Evolutionary conservation across 2,113 vertebrate genomes (phyloP), one percentile per base, ranked within the genome.

Genomic region (Anhinga anhinga): DNA sequence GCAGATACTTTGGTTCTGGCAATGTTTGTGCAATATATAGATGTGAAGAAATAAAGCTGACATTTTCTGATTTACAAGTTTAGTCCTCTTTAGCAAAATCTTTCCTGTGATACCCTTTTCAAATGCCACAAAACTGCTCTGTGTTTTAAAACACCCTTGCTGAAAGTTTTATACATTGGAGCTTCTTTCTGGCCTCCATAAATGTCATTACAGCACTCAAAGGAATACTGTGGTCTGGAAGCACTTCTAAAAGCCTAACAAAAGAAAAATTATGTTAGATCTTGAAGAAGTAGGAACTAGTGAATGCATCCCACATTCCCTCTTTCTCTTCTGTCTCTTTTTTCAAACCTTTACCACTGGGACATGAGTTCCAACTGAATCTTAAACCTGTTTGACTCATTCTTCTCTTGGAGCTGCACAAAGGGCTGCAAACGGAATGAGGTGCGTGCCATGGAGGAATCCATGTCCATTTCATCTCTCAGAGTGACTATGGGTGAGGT

Each of bases 81-180:
- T 67, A 71, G 13, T 66, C 22, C 7, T 70, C 77, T 90, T 70
- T 50, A 90, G 62, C n/a, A 90, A 94, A 86, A 93, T 90, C 77
- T 88, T 79, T 91, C 65, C 20, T 72, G 8, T 85, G 34, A 77
- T 58, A 72, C 9, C 56, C 17, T 70, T 92, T 83, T 81, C n/a
- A 82, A 85, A 87, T 53, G 14, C 9, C n/a, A 84, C 30, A 91
- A 67, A 88, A 81, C 77, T 2, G 1, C 10, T 63, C 32, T 66
- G 44, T 69, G 20, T 73, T 91, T 95, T 90, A 63, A 95, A 90
- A 50, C 4, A 20, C 34, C 69, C 90, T 67, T 90, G 53, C 56
- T 92, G 65, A 79, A 94, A 86, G 82, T 90, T 95, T 95, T 95
- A 95, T 95, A 95, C 58, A 15, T 93, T 93, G 86, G 67, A 25